phyloP scores from a whole-genome alignment of 2,888 invertebrate genomes.

The Bimastos eiseni region DNA sequence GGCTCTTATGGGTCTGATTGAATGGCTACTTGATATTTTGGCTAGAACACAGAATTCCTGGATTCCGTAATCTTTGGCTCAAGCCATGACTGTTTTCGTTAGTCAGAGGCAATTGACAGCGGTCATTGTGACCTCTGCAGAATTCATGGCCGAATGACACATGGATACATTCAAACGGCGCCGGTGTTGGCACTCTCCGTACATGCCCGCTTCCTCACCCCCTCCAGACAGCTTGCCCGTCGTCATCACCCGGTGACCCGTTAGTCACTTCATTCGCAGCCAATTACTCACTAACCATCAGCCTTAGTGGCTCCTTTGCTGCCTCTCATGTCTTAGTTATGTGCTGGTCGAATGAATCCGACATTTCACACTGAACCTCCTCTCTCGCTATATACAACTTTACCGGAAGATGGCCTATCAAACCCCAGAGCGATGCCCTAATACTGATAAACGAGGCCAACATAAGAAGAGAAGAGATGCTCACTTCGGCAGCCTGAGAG shows the following conservation, averaged over 20 bases:
- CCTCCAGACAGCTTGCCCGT: background rate
- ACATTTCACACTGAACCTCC: background rate
- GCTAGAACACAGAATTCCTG: background rate
- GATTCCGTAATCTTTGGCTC: background rate
- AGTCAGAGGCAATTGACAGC: background rate
- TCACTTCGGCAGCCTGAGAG: too few relatives aligned
- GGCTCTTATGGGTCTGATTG: too few relatives aligned
- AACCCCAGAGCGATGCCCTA: background rate
- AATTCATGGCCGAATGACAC: background rate
- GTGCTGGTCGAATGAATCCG: background rate
- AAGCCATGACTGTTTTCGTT: background rate
- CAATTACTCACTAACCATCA: background rate
- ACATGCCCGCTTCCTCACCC: background rate
- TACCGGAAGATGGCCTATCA: background rate
- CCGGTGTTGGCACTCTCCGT: background rate
- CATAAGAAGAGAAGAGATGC: background rate
- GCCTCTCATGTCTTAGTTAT: background rate
- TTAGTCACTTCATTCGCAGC: background rate
- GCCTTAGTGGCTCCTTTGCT: too few relatives aligned
- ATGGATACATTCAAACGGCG: background rate
- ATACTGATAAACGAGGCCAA: background rate
- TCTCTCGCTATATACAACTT: background rate
- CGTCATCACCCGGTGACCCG: background rate
- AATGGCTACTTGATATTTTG: background rate
- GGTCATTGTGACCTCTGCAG: background rate